Percentiles rank a stretch among this genome's conserved stretches.
Conservation (phyloP, 2,113 vertebrate genomes). For the Zosterops lateralis region DNA sequence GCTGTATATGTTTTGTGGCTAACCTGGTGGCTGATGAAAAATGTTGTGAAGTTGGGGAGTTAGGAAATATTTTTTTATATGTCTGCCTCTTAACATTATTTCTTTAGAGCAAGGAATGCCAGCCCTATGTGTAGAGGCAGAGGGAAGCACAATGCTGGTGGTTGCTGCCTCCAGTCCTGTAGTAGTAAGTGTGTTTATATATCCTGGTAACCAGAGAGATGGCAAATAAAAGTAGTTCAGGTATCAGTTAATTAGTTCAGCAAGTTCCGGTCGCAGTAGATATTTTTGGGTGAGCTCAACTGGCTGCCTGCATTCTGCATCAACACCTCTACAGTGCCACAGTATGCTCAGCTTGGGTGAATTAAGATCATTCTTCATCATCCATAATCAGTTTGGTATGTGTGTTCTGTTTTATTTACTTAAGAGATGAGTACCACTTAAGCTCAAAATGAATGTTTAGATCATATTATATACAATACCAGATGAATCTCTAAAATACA, state of each 20-base stretch:
- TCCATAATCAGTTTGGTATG: not conserved
- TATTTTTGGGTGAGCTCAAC: not conserved
- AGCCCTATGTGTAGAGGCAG: not conserved
- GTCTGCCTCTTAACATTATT: not conserved
- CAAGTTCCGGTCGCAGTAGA: not conserved
- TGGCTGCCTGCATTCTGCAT: not conserved
- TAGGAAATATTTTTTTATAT: not conserved
- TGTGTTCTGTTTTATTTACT: not conserved
- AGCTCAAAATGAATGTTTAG: constrained; percentile 5
- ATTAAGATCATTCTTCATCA: not conserved
- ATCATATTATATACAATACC: not conserved
- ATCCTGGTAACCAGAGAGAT: not conserved
- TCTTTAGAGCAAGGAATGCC: not conserved
- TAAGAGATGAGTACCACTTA: not conserved
- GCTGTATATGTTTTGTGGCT: not conserved
- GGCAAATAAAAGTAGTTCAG: not conserved
- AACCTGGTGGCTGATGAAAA: not conserved
- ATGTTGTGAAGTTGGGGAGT: not conserved
- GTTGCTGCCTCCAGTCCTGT: not conserved
- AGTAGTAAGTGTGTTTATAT: not conserved
- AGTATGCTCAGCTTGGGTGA: not conserved
- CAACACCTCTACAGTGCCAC: not conserved
- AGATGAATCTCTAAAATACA: not conserved
- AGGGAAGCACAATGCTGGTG: not conserved
- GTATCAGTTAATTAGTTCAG: not conserved